Conservation (phyloP, 2,113 vertebrate genomes). For the Pampusana beccarii region DNA sequence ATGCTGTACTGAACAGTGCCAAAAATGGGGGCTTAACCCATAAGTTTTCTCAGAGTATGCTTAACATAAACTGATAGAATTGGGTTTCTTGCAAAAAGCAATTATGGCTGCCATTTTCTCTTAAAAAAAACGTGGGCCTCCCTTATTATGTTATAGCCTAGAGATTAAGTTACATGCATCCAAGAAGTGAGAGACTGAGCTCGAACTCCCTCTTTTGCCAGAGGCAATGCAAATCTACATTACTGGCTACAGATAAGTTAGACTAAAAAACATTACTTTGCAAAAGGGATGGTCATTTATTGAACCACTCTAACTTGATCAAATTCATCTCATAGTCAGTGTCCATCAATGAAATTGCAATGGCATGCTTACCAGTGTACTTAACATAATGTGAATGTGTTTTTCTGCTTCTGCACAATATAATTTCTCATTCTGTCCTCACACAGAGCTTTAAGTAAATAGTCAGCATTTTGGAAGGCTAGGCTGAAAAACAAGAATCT, state of each 20-base stretch:
- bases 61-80: constrained; percentile 12
- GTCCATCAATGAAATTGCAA: constrained; percentile 50
- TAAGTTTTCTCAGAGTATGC: not conserved
- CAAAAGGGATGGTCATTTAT: constrained; percentile 18
- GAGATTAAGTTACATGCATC: constrained; percentile 9
- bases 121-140: not conserved
- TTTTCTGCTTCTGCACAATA: constrained; percentile 26
- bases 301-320: constrained; percentile 16
- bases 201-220: constrained; percentile 18
- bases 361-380: not conserved
- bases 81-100: not conserved
- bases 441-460: not conserved
- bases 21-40: not conserved
- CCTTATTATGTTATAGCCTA: not conserved
- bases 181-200: constrained; percentile 12
- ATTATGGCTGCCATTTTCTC: not conserved
- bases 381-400: constrained; percentile 35
- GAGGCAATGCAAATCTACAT: constrained; percentile 45
- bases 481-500: not conserved
- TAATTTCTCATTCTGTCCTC: constrained; percentile 46
- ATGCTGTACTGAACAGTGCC: not conserved
- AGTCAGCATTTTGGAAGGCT: constrained; percentile 5
- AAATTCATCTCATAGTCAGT: not conserved
- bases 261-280: constrained; percentile 5
- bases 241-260: not conserved